These are phyloP conservation scores for Balearica regulorum DNA, from an alignment of 2,797 vertebrate genomes.

Conservation along the genomic window DNA sequence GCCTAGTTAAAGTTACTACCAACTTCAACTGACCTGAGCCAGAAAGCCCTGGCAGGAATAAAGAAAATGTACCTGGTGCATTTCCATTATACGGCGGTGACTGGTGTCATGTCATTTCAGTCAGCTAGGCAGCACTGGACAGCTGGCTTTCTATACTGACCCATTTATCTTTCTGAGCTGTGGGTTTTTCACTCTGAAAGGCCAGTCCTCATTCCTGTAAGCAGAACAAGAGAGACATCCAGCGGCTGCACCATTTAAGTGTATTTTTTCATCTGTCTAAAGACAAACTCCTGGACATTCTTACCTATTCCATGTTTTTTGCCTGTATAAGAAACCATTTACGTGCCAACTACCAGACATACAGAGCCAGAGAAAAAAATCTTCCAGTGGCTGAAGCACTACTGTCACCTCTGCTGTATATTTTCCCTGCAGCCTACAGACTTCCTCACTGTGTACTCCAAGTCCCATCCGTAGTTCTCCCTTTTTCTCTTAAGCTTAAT, in stretches of 20 bases:
- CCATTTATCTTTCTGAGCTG: background rate
- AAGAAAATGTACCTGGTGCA: background rate
- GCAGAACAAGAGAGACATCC: slow-evolving; percentile 23
- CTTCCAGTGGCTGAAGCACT: background rate
- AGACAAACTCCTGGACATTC: accelerated
- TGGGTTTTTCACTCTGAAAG: accelerated
- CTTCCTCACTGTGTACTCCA: background rate
- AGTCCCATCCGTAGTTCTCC: background rate
- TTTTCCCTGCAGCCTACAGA: background rate
- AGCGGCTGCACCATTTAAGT: background rate
- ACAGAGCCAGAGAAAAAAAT: background rate
- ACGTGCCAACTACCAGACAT: background rate
- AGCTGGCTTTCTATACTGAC: background rate
- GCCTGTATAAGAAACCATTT: accelerated
- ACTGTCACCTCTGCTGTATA: background rate
- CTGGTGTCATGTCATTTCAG: background rate
- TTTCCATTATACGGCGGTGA: background rate
- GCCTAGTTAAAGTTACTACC: background rate
- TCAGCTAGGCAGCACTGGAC: background rate
- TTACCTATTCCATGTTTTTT: too few relatives aligned
- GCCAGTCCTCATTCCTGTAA: background rate
- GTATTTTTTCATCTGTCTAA: background rate
- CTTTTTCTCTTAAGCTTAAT: background rate
- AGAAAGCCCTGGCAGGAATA: background rate
- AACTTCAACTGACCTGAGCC: background rate